Evolutionary conservation across 2,888 invertebrate genomes (phyloP), one percentile per base, ranked within the genome.

Genomic region (Ophioninae sp.): DNA sequence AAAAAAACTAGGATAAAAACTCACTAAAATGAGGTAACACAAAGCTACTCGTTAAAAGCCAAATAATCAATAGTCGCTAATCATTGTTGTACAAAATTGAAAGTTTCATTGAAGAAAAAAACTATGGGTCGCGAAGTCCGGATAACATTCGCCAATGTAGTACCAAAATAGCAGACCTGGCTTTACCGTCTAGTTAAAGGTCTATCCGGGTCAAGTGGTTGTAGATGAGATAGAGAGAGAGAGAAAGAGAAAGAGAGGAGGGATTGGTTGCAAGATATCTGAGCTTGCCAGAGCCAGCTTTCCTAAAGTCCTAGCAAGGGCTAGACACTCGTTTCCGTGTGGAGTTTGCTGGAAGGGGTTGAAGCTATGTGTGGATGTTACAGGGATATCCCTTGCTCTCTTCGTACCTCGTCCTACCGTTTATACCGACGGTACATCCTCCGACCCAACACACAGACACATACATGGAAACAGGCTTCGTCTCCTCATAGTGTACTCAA

Each of bases 401-500:
- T 56, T 79, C 76, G 39, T 23, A 79, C 72, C 61, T 71, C 51
- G 41, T 58, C 13, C 39, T 39, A 56, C 41, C 71, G 72, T 30
- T 17, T 51, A 13, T 17, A 51, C 51, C 17, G 2, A 51, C 13
- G 17, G 51, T 51, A 51, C 17, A 51, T 17, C 5, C 13, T 17
- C 51, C 30, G 1, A 30, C 30, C 1, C 30, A 3, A 30, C 30
- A 30, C 30, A 30, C 30, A 30, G 2, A 30, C 3, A 6, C 51
- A 10, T 13, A 51, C 6, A 51, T 72, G 23, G 13, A 59, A 59
- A 9, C 20, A 37, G 59, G 74, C 39, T 79, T 76, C 83, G 67
- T 64, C 75, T 51, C 41, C 63, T 58, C 59, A 8, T 20, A 67
- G 71, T 79, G 79, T 78, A 72, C 85, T 81, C 86, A 87, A 89